Evolutionary conservation across 2,797 vertebrate species (phyloP).

Genomic region (Eleutherodactylus coqui): DNA sequence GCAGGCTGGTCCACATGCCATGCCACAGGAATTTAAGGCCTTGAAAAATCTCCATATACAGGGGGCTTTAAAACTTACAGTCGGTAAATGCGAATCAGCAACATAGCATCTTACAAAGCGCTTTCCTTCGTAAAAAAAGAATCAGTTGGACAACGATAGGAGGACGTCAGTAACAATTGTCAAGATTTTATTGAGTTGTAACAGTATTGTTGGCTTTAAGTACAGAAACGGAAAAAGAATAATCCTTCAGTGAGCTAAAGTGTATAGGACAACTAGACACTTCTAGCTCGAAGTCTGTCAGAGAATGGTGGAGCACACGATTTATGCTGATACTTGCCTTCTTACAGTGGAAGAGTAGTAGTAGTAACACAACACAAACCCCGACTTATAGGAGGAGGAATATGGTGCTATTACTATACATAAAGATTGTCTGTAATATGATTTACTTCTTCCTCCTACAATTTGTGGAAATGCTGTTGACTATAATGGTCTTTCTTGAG

Average conservation of each 20-base stretch:
- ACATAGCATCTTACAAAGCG: slow-evolving; percentile 73
- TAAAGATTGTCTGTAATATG: slow-evolving; percentile 29
- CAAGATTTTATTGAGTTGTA: slow-evolving; percentile 44
- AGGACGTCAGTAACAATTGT: slow-evolving; percentile 38
- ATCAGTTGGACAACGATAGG: slow-evolving; percentile 32
- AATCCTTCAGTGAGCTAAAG: slow-evolving; percentile 7
- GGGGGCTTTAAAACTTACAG: slow-evolving; percentile 93
- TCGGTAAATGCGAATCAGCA: slow-evolving; percentile 81
- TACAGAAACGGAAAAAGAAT: not conserved
- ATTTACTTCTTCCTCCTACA: not conserved
- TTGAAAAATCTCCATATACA: slow-evolving; percentile 89
- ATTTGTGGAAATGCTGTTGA: not conserved
- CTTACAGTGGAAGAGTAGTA: slow-evolving; percentile 44
- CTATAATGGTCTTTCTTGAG: not conserved
- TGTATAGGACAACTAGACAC: slow-evolving; percentile 16
- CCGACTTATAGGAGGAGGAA: not conserved
- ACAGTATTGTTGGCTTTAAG: slow-evolving; percentile 36
- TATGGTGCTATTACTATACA: slow-evolving; percentile 32
- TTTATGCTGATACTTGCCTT: slow-evolving; percentile 23
- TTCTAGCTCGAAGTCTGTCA: slow-evolving; percentile 1
- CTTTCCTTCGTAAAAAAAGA: slow-evolving; percentile 4
- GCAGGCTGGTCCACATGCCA: slow-evolving; percentile 92
- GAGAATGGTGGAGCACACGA: not conserved
- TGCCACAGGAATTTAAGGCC: slow-evolving; percentile 97
- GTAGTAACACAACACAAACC: slow-evolving; percentile 26